These are phyloP conservation scores for Pristionchus mayeri DNA, from an alignment of 2,888 invertebrate species.

Conservation along the genomic window DNA sequence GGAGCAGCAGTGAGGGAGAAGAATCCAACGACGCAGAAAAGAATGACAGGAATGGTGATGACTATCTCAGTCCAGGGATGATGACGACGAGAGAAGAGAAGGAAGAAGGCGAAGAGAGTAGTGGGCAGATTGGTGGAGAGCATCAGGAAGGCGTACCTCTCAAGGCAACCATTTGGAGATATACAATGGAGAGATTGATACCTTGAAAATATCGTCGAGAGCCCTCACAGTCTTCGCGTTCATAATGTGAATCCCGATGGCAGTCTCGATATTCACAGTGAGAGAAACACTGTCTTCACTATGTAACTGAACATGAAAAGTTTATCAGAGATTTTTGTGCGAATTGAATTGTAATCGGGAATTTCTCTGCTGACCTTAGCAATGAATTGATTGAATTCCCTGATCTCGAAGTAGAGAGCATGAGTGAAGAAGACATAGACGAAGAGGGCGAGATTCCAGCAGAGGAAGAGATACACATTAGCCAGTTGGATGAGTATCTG, in stretches of 20 bases:
- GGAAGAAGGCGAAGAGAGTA: conserved; percentile 50
- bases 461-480: conserved; percentile 42
- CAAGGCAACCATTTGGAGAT: not conserved
- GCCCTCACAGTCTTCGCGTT: conserved; percentile 49
- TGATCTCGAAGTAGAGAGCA: conserved; percentile 49
- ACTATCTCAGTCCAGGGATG: conserved; percentile 45
- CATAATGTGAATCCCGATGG: conserved; percentile 47
- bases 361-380: not conserved
- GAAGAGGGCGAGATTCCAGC: conserved; percentile 50
- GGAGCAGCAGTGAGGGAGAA: conserved; percentile 51
- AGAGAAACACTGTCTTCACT: not conserved
- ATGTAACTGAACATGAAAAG: not conserved
- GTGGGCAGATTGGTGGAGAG: conserved; percentile 51
- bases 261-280: conserved; percentile 38
- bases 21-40: conserved; percentile 49
- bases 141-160: conserved; percentile 53
- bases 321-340: too few species aligned
- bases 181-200: not conserved
- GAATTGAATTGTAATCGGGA: too few species aligned
- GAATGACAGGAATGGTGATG: conserved; percentile 44
- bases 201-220: conserved; percentile 51
- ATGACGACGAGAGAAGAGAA: conserved; percentile 46
- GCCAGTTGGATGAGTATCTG: conserved; percentile 20
- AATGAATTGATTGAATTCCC: conserved; percentile 45
- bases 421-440: conserved; percentile 51